Evolutionary conservation across 2,888 invertebrate genomes (phyloP).

Genomic region (Drosophila koepferae): DNA sequence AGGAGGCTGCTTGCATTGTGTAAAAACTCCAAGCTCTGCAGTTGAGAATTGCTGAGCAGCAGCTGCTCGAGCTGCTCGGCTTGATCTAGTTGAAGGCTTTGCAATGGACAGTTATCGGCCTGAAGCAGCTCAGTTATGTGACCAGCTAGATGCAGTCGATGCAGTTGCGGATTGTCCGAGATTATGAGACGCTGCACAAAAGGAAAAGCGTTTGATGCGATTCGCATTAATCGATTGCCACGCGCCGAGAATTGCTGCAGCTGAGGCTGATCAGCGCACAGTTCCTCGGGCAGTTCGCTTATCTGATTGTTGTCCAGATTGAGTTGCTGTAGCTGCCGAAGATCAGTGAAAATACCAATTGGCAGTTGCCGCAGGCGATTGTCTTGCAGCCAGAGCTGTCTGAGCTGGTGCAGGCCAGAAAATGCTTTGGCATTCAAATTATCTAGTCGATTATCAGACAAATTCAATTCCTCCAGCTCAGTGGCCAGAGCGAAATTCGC

Average conservation of each 20-base stretch:
- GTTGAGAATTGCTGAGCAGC: constrained; percentile 38
- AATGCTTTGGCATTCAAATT: constrained; percentile 32
- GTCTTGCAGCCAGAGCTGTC: constrained; percentile 37
- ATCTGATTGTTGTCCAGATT: constrained; percentile 53
- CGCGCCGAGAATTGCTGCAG: constrained; percentile 45
- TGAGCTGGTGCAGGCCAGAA: constrained; percentile 21
- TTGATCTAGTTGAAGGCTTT: constrained; percentile 35
- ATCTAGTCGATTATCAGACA: constrained; percentile 47
- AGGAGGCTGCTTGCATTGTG: constrained; percentile 41
- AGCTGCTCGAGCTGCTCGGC: constrained; percentile 41
- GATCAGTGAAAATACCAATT: constrained; percentile 16
- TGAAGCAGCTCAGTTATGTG: constrained; percentile 32
- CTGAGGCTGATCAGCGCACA: constrained; percentile 35
- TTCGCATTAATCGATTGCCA: constrained; percentile 40
- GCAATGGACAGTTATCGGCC: constrained; percentile 51
- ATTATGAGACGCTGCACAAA: constrained; percentile 36
- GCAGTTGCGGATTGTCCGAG: constrained; percentile 42
- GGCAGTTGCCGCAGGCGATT: constrained; percentile 39
- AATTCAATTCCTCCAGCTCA: constrained; percentile 46
- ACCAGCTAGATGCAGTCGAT: constrained; percentile 33
- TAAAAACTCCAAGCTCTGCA: constrained; percentile 50
- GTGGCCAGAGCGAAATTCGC: constrained; percentile 52
- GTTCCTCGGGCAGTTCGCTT: constrained; percentile 28
- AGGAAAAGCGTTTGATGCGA: constrained; percentile 36
- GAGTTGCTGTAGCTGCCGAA: constrained; percentile 30